Percentiles rank a stretch among this genome's conserved stretches.
Conservation (phyloP, 2,888 invertebrate species). For the Zaprionus lineosus region DNA sequence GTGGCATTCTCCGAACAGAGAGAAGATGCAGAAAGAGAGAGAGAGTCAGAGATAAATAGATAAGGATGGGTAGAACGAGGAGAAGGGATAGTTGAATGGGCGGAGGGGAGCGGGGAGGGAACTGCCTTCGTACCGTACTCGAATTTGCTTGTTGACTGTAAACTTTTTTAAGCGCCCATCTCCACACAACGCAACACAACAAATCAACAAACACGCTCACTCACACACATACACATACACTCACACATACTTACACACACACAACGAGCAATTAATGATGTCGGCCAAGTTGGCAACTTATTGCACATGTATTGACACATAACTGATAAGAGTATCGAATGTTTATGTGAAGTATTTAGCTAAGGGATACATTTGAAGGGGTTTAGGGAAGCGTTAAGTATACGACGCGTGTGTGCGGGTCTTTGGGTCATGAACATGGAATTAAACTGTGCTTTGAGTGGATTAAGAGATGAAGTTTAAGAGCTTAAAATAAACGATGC, state of each 20-base stretch:
- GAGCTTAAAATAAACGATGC: too few relatives aligned
- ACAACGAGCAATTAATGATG: constrained; percentile 16
- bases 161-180: constrained; percentile 36
- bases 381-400: too few relatives aligned
- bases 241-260: not conserved
- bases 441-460: too few relatives aligned
- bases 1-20: too few relatives aligned
- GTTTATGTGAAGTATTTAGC: too few relatives aligned
- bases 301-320: not conserved
- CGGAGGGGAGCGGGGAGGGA: not conserved
- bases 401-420: too few relatives aligned
- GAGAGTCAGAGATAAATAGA: too few relatives aligned
- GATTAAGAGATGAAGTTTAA: too few relatives aligned
- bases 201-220: not conserved
- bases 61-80: too few relatives aligned
- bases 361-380: too few relatives aligned
- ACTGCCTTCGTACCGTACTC: constrained; percentile 39
- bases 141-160: constrained; percentile 39
- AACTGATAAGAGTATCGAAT: not conserved
- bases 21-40: constrained; percentile 4
- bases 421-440: too few relatives aligned
- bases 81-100: not conserved
- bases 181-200: too few relatives aligned
- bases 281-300: constrained; percentile 12
- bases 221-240: not conserved